phyloP scores from a whole-genome alignment of 1,140 invertebrate species.

The Hylyphantes graminicola region DNA sequence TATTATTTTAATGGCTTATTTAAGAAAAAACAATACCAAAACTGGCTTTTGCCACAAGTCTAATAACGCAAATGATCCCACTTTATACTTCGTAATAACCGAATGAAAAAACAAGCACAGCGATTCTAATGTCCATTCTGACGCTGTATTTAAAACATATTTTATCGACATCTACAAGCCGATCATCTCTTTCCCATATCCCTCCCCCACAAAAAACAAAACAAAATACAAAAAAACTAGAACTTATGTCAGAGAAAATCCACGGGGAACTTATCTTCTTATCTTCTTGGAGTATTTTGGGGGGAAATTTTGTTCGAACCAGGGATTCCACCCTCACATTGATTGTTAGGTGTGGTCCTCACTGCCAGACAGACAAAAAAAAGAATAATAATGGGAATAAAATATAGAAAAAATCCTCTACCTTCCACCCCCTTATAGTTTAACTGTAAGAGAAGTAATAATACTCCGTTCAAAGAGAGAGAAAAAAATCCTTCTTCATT shows the following conservation, averaged over 20 bases:
- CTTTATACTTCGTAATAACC: too few relatives aligned
- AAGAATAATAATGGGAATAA: background rate
- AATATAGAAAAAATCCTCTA: background rate
- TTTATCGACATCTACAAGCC: slow-evolving; percentile 24
- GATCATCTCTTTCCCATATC: slow-evolving; percentile 2
- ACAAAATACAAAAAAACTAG: background rate
- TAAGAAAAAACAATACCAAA: too few relatives aligned
- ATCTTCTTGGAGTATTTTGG: slow-evolving; percentile 5
- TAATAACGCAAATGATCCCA: too few relatives aligned
- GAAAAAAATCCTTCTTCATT: slow-evolving; percentile 31
- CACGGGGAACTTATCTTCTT: slow-evolving; percentile 40
- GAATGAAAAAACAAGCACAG: too few relatives aligned
- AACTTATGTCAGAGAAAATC: slow-evolving; percentile 17
- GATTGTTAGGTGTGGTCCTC: slow-evolving; percentile 53
- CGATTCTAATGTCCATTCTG: too few relatives aligned
- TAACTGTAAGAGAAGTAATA: background rate
- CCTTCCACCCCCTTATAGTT: slow-evolving; percentile 12
- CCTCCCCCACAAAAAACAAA: background rate
- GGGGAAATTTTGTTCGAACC: slow-evolving; percentile 17
- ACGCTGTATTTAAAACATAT: background rate
- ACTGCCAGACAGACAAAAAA: background rate
- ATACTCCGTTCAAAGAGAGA: background rate
- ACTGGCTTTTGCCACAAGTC: too few relatives aligned
- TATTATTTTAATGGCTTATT: too few relatives aligned
- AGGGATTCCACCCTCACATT: slow-evolving; percentile 16